Conservation (phyloP, 2,113 vertebrate species). For the Telmatochromis sp. region DNA sequence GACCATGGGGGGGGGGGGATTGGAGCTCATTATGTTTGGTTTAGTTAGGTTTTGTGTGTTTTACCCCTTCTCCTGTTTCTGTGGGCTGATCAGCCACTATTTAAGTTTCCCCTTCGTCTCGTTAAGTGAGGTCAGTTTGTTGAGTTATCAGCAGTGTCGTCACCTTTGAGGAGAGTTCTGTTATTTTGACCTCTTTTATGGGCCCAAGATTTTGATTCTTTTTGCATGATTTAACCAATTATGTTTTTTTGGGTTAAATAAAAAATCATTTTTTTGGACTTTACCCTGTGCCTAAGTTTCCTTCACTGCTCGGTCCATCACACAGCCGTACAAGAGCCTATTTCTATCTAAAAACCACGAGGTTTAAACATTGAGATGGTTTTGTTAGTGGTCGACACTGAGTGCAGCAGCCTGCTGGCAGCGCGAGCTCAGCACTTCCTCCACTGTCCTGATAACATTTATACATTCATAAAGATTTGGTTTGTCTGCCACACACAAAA, state of each 20-base stretch:
- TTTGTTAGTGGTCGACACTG: neutral
- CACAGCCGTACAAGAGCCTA: accelerated
- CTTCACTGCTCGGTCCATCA: no score
- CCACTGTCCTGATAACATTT: neutral
- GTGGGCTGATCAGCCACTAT: no score
- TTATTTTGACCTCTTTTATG: accelerated
- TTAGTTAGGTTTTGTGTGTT: no score
- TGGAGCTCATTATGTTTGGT: no score
- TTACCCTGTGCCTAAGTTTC: no score
- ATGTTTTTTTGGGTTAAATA: no score
- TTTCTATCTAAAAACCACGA: neutral
- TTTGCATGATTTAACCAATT: no score
- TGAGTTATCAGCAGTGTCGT: accelerated
- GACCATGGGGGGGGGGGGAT: accelerated
- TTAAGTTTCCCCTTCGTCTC: no score
- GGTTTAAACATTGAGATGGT: neutral
- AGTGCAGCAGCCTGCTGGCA: neutral
- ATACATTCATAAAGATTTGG: neutral
- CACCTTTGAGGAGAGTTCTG: accelerated
- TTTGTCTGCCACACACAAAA: neutral
- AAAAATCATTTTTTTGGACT: no score
- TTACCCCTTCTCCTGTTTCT: no score
- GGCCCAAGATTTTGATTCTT: no score
- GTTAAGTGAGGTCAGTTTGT: no score
- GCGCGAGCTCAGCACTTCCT: neutral